A percentile compares a stretch with the other conserved stretches of the same genome.
These are phyloP conservation scores for Drosophila crucigera DNA, from an alignment of 2,888 invertebrate species.

Conservation along the genomic window DNA sequence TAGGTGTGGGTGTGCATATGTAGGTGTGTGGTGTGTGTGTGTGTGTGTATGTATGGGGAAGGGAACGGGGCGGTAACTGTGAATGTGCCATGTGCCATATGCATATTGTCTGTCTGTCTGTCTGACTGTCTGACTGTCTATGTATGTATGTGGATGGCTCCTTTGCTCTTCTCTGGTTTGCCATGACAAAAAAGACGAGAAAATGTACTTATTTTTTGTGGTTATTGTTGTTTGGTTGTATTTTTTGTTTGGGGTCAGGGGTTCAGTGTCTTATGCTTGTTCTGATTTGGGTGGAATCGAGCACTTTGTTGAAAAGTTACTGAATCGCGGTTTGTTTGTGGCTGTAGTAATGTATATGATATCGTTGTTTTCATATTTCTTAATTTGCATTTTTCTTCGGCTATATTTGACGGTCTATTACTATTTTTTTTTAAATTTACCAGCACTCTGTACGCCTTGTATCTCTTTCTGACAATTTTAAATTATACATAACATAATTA, in stretches of 20 bases:
- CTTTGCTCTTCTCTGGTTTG: constrained; percentile 36
- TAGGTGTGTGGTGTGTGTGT: constrained; percentile 5
- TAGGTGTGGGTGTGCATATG: constrained; percentile 3
- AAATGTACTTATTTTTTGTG: constrained; percentile 38
- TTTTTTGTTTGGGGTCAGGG: constrained; percentile 28
- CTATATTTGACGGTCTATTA: constrained; percentile 41
- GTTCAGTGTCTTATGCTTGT: constrained; percentile 77
- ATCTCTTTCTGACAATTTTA: constrained; percentile 13
- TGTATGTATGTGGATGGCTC: constrained; percentile 12
- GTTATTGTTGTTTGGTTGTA: constrained; percentile 14
- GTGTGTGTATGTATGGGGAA: constrained; percentile 2
- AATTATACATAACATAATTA: constrained; percentile 26
- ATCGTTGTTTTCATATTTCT: constrained; percentile 41
- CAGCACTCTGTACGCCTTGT: constrained; percentile 26
- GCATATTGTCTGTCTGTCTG: constrained; percentile 10
- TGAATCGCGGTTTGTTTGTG: constrained; percentile 36
- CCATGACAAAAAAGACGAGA: constrained; percentile 58
- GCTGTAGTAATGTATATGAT: constrained; percentile 15
- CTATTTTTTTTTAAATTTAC: neutral
- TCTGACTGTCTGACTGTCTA: neutral
- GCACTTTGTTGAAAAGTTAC: constrained; percentile 24
- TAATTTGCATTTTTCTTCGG: constrained; percentile 20
- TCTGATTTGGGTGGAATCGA: constrained; percentile 64
- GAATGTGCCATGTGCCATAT: constrained; percentile 38
- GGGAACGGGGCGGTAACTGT: constrained; percentile 15